Evolutionary conservation across 2,113 vertebrate genomes (phyloP), one percentile per base, ranked within the genome.

Genomic region (Bungarus multicinctus): DNA sequence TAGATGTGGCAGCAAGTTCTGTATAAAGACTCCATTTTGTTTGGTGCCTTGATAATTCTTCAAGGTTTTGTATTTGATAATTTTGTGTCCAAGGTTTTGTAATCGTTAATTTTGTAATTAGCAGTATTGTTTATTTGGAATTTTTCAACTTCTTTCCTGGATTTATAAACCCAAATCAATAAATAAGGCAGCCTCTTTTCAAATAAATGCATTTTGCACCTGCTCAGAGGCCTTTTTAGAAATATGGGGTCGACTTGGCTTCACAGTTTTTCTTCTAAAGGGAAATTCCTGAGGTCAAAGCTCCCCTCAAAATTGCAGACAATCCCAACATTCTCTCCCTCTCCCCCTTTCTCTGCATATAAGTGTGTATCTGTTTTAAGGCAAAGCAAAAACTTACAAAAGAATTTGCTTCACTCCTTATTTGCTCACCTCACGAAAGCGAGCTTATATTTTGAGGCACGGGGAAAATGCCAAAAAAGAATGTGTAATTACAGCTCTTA

Each of bases 401-500:
- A 16, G 5, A 74, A 81, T 43, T 6, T 3, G 6, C 20, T 81
- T 81, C 69, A 22, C 6, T 81, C 16, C 69, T 43, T 81, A 39
- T 18, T 81, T 81, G 7, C 69, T 81, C 34, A 81, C 69, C 45
- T 87, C 25, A 22, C 11, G 4, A 87, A 87, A 87, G 25, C 11
- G 39, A 87, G 85, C 85, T 87, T 47, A 87, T 87, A 50, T 87
- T 87, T 87, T 47, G 25, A 87, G 85, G 23, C 85, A 27, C 3
- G 10, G 45, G 45, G 45, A 14, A 27, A 27, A 87, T 87, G 45
- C 45, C 39, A 87, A 50, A 50, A 27, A 85, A 47, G 10, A 25
- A 47, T 5, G 43, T 88, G 55, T 95, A 94, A 94, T 89, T 94
- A 89, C 91, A 93, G 85, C 92, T 81, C 85, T 94, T 93, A 85